Conservation (phyloP, 2,113 vertebrate species). For the Callipepla californica region DNA sequence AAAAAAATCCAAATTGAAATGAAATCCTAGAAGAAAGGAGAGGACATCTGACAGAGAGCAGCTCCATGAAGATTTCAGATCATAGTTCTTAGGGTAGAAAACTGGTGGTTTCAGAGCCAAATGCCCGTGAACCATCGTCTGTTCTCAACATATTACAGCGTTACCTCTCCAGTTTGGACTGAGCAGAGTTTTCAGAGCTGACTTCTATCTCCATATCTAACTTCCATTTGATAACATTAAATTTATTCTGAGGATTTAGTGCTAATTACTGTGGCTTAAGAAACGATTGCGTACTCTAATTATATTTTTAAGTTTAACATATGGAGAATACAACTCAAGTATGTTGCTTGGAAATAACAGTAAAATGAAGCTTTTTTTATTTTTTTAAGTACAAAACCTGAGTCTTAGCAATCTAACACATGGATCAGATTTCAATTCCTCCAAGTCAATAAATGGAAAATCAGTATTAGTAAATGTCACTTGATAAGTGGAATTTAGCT, state of each 20-base stretch:
- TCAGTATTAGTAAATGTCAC: slow-evolving; percentile 8
- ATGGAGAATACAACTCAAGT: background rate
- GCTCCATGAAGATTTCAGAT: background rate
- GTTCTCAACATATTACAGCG: background rate
- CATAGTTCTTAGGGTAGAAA: background rate
- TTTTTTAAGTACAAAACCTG: background rate
- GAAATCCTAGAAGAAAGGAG: background rate
- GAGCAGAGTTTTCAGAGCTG: background rate
- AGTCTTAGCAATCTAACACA: background rate
- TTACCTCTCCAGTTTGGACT: background rate
- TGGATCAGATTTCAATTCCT: background rate
- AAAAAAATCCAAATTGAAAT: too few species aligned
- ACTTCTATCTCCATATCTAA: background rate
- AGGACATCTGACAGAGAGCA: background rate
- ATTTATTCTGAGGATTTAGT: background rate
- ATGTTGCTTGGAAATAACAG: background rate
- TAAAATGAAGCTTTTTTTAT: background rate
- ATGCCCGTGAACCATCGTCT: background rate
- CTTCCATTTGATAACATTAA: background rate
- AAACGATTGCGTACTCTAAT: accelerated
- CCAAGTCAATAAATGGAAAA: background rate
- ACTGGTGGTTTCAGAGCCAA: background rate
- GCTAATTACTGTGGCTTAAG: background rate
- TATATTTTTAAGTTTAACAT: background rate
- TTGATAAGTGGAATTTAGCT: slow-evolving; percentile 13